A percentile compares a stretch with the other conserved stretches of the same genome.
phyloP scores from a whole-genome alignment of 2,888 invertebrate species.

The Dryomyza anilis region DNA sequence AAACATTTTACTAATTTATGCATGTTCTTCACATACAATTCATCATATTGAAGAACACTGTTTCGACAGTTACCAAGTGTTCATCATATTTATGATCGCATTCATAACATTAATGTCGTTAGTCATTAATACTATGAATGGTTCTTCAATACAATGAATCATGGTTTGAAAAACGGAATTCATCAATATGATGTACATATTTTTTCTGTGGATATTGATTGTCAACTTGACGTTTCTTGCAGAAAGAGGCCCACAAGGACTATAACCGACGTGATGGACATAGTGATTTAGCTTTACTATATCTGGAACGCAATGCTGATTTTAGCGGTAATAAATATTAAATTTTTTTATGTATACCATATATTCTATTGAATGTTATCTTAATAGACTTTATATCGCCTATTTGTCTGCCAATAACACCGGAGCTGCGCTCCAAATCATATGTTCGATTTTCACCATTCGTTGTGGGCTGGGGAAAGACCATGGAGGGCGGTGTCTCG shows the following conservation, averaged over 20 bases:
- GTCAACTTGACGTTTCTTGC: not conserved
- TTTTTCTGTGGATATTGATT: not conserved
- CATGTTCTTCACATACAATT: no score
- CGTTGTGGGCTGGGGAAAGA: slow-evolving; percentile 70
- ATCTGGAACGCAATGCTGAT: slow-evolving; percentile 65
- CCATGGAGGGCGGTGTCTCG: slow-evolving; percentile 65
- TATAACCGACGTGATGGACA: slow-evolving; percentile 62
- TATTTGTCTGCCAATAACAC: slow-evolving; percentile 74
- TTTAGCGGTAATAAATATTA: slow-evolving; percentile 63
- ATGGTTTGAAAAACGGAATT: no score
- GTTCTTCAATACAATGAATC: no score
- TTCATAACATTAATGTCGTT: no score
- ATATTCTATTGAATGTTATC: not conserved
- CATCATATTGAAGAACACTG: no score
- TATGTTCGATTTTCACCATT: slow-evolving; percentile 69
- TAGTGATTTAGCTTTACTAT: slow-evolving; percentile 81
- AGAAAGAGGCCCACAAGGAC: slow-evolving; percentile 47
- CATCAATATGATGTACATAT: not conserved
- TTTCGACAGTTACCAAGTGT: no score
- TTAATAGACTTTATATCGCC: slow-evolving; percentile 70
- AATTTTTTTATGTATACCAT: no score
- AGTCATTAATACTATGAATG: no score
- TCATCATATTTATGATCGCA: no score
- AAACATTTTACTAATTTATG: no score
- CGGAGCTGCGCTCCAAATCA: slow-evolving; percentile 63